phyloP scores from a whole-genome alignment of 2,888 invertebrate genomes.

The Nemotelus nigrinus region DNA sequence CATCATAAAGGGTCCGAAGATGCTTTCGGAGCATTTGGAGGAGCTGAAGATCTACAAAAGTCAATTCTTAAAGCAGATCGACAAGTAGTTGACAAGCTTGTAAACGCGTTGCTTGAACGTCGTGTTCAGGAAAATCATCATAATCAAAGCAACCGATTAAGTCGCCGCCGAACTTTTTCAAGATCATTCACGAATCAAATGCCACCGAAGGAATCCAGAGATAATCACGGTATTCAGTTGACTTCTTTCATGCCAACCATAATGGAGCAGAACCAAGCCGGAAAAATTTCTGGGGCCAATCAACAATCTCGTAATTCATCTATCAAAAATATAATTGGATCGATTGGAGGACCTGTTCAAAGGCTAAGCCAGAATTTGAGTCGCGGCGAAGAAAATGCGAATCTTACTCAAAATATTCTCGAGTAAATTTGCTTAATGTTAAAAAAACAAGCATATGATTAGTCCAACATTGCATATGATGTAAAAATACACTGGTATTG shows the following conservation, averaged over 20 bases:
- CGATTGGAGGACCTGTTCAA: conserved; percentile 58
- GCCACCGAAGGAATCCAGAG: conserved; percentile 5
- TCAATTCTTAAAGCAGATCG: conserved; percentile 69
- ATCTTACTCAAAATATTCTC: conserved; percentile 59
- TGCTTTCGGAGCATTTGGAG: conserved; percentile 52
- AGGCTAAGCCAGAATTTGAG: conserved; percentile 54
- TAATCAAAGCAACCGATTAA: conserved; percentile 59
- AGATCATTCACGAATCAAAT: conserved; percentile 61
- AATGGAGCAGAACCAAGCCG: conserved; percentile 58
- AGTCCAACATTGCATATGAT: neutral
- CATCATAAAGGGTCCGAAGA: too few species aligned
- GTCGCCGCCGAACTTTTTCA: conserved; percentile 63
- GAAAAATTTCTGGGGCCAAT: conserved; percentile 40
- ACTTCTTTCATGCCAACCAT: conserved; percentile 64
- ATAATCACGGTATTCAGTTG: conserved; percentile 50
- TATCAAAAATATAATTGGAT: conserved; percentile 60
- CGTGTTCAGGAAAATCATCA: conserved; percentile 51
- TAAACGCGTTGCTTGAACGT: conserved; percentile 70
- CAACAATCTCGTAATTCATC: conserved; percentile 53
- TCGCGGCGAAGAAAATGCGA: conserved; percentile 60
- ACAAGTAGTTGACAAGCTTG: conserved; percentile 71
- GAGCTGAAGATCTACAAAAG: conserved; percentile 59
- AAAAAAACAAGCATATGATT: neutral
- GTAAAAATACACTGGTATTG: too few species aligned
- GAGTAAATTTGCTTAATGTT: conserved; percentile 42